These are phyloP conservation scores for Heliconius ismenius DNA, from an alignment of 2,888 invertebrate genomes.

Conservation along the genomic window DNA sequence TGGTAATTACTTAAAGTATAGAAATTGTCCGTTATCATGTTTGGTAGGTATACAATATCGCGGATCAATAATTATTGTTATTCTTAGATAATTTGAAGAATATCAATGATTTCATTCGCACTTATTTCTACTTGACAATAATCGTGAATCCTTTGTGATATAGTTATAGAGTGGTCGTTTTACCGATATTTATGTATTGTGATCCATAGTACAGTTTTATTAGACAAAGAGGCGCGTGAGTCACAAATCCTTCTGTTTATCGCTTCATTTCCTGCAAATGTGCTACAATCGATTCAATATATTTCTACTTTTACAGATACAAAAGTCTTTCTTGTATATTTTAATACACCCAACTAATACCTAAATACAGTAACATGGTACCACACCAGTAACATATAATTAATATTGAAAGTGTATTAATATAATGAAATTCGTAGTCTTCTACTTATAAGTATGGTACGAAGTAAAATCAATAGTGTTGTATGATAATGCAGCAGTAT, in stretches of 20 bases:
- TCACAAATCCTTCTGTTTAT: slow-evolving; percentile 57
- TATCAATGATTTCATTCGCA: slow-evolving; percentile 25
- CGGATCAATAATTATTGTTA: background rate
- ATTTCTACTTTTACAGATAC: background rate
- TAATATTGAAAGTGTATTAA: background rate
- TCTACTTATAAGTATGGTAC: slow-evolving; percentile 13
- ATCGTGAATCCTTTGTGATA: slow-evolving; percentile 26
- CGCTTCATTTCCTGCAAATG: slow-evolving; percentile 54
- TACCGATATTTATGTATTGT: slow-evolving; percentile 21
- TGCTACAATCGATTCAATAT: slow-evolving; percentile 21
- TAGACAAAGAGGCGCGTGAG: slow-evolving; percentile 51
- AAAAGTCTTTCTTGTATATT: background rate
- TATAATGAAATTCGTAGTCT: background rate
- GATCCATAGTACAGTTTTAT: slow-evolving; percentile 35
- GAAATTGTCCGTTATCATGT: background rate
- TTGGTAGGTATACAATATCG: background rate
- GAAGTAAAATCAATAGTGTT: slow-evolving; percentile 33
- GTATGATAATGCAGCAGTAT: slow-evolving; percentile 46
- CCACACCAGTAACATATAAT: background rate
- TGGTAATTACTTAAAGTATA: background rate
- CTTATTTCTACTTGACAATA: slow-evolving; percentile 25
- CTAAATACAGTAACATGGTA: background rate
- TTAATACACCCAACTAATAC: background rate
- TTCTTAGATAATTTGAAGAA: slow-evolving; percentile 20
- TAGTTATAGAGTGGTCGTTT: slow-evolving; percentile 24